A percentile compares a stretch with the other conserved stretches of the same genome.
These are phyloP conservation scores for Zapornia atra DNA, from an alignment of 2,113 vertebrate species.

Conservation along the genomic window DNA sequence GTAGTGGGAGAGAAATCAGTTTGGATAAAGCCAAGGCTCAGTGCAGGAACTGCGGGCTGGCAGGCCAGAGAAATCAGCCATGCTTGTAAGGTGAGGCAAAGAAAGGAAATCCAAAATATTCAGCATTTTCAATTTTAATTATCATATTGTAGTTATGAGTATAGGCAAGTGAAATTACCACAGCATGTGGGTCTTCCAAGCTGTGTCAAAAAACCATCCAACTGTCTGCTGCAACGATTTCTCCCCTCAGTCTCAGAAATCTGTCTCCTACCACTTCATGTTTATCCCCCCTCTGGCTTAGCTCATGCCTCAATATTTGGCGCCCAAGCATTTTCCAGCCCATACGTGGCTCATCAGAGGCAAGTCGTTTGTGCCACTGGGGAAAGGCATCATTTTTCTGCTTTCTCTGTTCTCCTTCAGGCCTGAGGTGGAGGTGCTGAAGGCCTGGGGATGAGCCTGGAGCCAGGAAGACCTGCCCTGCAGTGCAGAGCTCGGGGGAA, in stretches of 20 bases:
- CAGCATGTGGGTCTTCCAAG: neutral
- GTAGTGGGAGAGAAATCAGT: neutral
- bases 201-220: neutral
- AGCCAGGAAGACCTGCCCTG: neutral
- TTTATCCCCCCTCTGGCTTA: neutral
- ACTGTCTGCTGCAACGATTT: neutral
- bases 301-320: neutral
- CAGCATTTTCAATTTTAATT: neutral
- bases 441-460: neutral
- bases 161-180: neutral
- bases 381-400: neutral
- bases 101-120: neutral
- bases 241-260: neutral
- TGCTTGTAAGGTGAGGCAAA: neutral
- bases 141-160: neutral
- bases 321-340: neutral
- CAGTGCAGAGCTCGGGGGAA: fast-evolving
- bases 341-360: neutral
- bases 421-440: neutral
- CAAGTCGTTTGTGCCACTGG: neutral
- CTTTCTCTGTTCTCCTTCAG: neutral
- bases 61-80: neutral
- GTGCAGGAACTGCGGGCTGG: neutral
- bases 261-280: neutral
- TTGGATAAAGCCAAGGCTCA: neutral